A percentile compares a stretch with the other conserved stretches of the same genome.
phyloP scores from a whole-genome alignment of 2,113 vertebrate genomes.

The Heterochromis multidens region DNA sequence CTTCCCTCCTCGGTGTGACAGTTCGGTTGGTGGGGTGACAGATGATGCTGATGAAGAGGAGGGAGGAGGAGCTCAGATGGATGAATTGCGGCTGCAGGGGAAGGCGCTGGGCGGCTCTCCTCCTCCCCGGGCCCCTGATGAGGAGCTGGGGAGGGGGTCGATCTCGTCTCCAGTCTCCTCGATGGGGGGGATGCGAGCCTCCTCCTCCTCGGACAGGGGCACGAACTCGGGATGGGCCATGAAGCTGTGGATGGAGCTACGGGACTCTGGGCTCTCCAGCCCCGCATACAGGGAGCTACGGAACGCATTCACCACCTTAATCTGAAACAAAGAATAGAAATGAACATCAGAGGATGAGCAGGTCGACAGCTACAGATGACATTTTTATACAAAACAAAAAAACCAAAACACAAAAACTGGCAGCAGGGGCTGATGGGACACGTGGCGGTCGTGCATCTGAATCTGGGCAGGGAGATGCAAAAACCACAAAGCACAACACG shows the following conservation, averaged over 20 bases:
- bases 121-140: slow-evolving; percentile 25
- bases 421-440: slow-evolving; percentile 18
- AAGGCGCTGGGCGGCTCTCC: slow-evolving; percentile 55
- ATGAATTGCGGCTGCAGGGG: slow-evolving; percentile 76
- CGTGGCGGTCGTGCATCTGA: background rate
- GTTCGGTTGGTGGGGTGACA: slow-evolving; percentile 45
- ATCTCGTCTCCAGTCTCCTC: slow-evolving; percentile 80
- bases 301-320: slow-evolving; percentile 98
- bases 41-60: slow-evolving; percentile 32
- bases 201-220: slow-evolving; percentile 86
- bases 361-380: too few species aligned
- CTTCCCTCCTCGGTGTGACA: slow-evolving; percentile 42
- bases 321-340: slow-evolving; percentile 71
- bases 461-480: background rate
- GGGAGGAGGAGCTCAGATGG: background rate
- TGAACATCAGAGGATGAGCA: background rate
- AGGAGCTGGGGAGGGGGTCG: slow-evolving; percentile 62
- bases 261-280: slow-evolving; percentile 87
- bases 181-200: slow-evolving; percentile 76
- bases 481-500: slow-evolving; percentile 20
- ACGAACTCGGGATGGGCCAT: slow-evolving; percentile 92
- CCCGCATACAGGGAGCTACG: slow-evolving; percentile 90
- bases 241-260: slow-evolving; percentile 97
- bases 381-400: background rate
- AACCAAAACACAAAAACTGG: background rate